These are phyloP conservation scores for Brachionichthys hirsutus DNA, from an alignment of 2,113 vertebrate species.

Conservation along the genomic window DNA sequence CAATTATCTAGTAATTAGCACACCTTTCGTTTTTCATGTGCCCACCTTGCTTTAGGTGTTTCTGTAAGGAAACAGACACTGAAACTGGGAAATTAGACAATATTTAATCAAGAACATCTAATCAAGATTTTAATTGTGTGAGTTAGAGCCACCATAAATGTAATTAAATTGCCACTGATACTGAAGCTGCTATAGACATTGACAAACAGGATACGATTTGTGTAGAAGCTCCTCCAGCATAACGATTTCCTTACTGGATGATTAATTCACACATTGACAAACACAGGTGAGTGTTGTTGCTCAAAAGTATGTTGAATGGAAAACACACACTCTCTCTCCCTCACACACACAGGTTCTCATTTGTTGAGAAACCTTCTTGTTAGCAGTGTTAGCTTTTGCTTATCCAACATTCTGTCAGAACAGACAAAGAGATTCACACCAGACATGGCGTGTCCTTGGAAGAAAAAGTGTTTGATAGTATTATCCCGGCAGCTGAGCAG, in stretches of 20 bases:
- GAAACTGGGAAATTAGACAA: too few relatives aligned
- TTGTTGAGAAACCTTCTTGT: constrained; percentile 62
- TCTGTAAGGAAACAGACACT: too few relatives aligned
- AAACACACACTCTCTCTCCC: constrained; percentile 9
- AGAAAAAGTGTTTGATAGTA: constrained; percentile 71
- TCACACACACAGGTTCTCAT: constrained; percentile 13
- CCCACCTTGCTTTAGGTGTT: too few relatives aligned
- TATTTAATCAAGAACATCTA: too few relatives aligned
- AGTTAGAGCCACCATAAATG: too few relatives aligned
- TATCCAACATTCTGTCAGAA: constrained; percentile 71
- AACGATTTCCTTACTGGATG: constrained; percentile 30
- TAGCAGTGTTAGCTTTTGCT: constrained; percentile 66
- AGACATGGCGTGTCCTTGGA: constrained; percentile 64
- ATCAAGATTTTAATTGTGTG: too few relatives aligned
- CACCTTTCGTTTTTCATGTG: too few relatives aligned
- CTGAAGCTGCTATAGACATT: too few relatives aligned
- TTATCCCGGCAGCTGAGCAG: constrained; percentile 68
- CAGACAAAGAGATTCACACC: constrained; percentile 63
- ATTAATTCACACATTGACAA: constrained; percentile 32
- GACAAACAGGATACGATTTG: too few relatives aligned
- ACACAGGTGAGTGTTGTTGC: constrained; percentile 33
- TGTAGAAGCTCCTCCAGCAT: constrained; percentile 3
- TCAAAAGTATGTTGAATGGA: constrained; percentile 3
- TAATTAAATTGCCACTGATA: too few relatives aligned
- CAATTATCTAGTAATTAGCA: too few relatives aligned